These are phyloP conservation scores for Drosophila paranaensis DNA, from an alignment of 2,888 invertebrate species.

Conservation along the genomic window DNA sequence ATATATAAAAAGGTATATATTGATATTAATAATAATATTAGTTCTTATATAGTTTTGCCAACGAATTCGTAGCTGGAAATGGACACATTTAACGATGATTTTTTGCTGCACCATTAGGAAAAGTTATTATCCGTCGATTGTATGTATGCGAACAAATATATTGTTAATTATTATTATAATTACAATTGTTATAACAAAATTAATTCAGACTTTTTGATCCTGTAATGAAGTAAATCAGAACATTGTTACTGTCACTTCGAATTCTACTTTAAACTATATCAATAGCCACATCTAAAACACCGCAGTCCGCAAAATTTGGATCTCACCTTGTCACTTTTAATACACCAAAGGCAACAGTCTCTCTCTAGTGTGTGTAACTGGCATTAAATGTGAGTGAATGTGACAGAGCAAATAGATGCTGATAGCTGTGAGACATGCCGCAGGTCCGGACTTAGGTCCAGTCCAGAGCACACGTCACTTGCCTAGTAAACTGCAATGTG, in stretches of 20 bases:
- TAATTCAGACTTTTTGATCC: neutral
- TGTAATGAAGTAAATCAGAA: neutral
- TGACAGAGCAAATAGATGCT: slow-evolving; percentile 74
- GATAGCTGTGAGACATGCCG: slow-evolving; percentile 66
- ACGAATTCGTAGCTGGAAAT: no score
- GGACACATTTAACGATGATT: no score
- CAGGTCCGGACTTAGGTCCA: slow-evolving; percentile 50
- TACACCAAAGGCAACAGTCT: slow-evolving; percentile 13
- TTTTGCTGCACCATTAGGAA: no score
- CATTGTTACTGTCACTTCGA: slow-evolving; percentile 12
- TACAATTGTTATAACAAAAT: no score
- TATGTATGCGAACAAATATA: no score
- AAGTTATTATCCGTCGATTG: no score
- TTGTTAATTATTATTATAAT: no score
- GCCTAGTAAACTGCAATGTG: slow-evolving; percentile 60
- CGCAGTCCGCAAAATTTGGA: slow-evolving; percentile 44
- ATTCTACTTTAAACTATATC: slow-evolving; percentile 26
- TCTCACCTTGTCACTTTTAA: slow-evolving; percentile 49
- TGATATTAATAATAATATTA: no score
- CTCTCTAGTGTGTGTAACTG: slow-evolving; percentile 48
- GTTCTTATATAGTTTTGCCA: no score
- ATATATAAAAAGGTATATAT: no score
- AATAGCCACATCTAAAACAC: slow-evolving; percentile 56
- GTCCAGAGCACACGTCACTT: slow-evolving; percentile 66
- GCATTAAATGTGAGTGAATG: slow-evolving; percentile 66